phyloP scores from a whole-genome alignment of 2,797 vertebrate genomes.

The Limnodromus scolopaceus region DNA sequence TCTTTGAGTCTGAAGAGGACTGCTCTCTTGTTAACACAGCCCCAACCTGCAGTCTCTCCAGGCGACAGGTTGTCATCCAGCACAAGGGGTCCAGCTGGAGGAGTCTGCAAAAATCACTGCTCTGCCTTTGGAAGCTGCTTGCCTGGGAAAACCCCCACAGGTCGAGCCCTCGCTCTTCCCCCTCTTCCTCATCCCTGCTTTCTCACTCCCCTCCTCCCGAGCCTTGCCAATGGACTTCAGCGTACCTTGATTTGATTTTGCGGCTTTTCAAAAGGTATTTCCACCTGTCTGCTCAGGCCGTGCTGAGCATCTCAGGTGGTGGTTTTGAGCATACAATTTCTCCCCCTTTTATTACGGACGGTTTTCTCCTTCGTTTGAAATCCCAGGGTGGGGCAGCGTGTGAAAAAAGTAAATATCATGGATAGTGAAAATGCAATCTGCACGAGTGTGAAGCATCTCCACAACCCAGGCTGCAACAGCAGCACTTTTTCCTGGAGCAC shows the following conservation, averaged over 20 bases:
- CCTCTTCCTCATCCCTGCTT: neutral
- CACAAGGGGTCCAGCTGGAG: rapidly evolving
- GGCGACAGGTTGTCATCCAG: neutral
- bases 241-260: neutral
- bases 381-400: rapidly evolving
- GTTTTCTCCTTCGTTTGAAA: neutral
- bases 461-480: rapidly evolving
- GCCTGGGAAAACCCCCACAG: neutral
- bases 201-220: neutral
- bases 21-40: neutral
- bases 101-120: rapidly evolving
- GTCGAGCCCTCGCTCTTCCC: rapidly evolving
- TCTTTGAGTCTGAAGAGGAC: neutral
- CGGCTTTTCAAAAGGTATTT: neutral
- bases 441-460: neutral
- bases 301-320: rapidly evolving
- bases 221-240: neutral
- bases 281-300: neutral
- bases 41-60: rapidly evolving
- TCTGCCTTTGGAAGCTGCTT: neutral
- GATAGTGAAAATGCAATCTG: neutral
- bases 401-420: neutral
- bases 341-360: rapidly evolving
- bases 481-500: neutral
- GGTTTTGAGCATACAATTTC: rapidly evolving